A percentile compares a stretch with the other conserved stretches of the same genome.
phyloP scores from a whole-genome alignment of 2,113 vertebrate species.

The Hypomesus transpacificus region DNA sequence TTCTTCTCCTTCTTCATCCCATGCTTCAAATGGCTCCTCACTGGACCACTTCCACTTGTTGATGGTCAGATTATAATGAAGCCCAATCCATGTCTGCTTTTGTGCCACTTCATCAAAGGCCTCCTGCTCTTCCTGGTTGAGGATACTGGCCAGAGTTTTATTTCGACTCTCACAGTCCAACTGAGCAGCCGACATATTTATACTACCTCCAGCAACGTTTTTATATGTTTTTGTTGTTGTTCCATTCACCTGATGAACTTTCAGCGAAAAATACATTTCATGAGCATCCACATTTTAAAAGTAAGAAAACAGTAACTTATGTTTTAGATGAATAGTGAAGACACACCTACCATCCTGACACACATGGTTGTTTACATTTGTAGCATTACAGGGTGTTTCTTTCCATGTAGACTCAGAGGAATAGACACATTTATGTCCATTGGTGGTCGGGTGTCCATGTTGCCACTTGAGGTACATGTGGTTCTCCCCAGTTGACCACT shows the following conservation, averaged over 20 bases:
- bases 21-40: not conserved
- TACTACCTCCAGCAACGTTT: fast-evolving
- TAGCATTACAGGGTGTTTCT: too few species aligned
- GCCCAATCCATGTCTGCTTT: not conserved
- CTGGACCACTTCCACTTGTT: not conserved
- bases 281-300: not conserved
- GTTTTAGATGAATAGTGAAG: too few species aligned
- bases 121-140: not conserved
- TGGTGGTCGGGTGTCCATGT: not conserved
- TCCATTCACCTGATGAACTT: not conserved
- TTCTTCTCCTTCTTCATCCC: not conserved
- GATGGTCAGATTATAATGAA: not conserved
- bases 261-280: not conserved
- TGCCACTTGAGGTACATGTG: not conserved
- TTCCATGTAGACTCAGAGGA: too few species aligned
- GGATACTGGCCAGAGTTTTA: slow-evolving; percentile 9
- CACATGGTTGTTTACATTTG: too few species aligned
- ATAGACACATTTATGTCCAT: too few species aligned
- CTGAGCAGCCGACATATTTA: not conserved
- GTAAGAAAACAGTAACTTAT: not conserved
- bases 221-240: not conserved
- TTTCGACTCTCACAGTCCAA: not conserved
- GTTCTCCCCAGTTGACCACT: not conserved
- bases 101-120: not conserved
- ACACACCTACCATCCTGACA: too few species aligned